Evolutionary conservation across 2,888 invertebrate species (phyloP), one percentile per base, ranked within the genome.

Genomic region (Ellobium chinense): DNA sequence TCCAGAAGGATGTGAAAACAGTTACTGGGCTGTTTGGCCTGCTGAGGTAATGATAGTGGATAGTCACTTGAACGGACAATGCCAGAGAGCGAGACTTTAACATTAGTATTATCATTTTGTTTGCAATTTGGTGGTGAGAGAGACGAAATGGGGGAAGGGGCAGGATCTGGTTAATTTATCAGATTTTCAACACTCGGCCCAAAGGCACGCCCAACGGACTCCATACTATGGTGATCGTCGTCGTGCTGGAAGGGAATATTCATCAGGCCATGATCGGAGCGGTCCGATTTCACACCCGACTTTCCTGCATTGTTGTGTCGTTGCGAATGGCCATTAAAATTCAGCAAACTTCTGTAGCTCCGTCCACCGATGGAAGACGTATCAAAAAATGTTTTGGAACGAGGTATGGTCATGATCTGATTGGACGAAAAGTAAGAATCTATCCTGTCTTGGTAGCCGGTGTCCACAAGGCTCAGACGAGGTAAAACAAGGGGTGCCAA

Each of bases 361-460:
- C 74, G 39, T 1, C 80, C 82, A 62, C 82, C 78, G 31, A 70
- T 37, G 18, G 82, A 82, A n/a, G 66, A 60, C 18, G 74, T 63
- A 62, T 82, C 82, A 31, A 58, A 54, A 60, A 82, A 63, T 0
- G 85, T 85, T 68, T 82, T 85, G 21, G 84, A 80, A 27, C 87
- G 14, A 85, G 87, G 46, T 7, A 86, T 86, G 31, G 87, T 74
- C 3, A 82, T 80, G 18, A 86, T 80, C 2, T 85, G 81, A 9
- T 80, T 82, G 3, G 88, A 85, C 7, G 87, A 85, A 73, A 89
- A 86, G 65, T 83, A 86, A n/a, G 85, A 84, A 29, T 87, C 87
- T n/a, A 84, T 83, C 31, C 85, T 78, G 12, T 87, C 86, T 31
- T 82, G 60, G 81, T 78, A 46, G 74, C 76, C 75, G 78, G 82